phyloP scores from a whole-genome alignment of 2,888 invertebrate species.

The Apantesis nais region DNA sequence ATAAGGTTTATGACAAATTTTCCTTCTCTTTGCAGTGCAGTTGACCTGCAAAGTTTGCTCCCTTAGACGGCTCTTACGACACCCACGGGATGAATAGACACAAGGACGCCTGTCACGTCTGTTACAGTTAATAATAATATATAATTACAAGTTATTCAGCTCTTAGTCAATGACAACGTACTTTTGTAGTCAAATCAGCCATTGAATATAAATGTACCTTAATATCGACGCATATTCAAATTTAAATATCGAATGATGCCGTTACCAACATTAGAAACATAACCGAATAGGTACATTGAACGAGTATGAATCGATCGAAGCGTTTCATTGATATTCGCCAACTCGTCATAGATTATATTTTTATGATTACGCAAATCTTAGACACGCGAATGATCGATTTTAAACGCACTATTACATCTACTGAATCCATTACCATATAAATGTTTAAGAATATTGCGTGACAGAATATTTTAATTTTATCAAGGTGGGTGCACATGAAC shows the following conservation, averaged over 20 bases:
- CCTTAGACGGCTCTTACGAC: too few species aligned
- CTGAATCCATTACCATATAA: constrained; percentile 42
- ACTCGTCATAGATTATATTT: constrained; percentile 29
- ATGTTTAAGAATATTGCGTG: constrained; percentile 46
- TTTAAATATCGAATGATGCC: constrained; percentile 9
- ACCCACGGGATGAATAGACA: too few species aligned
- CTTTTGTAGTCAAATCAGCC: not conserved
- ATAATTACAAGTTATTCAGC: not conserved
- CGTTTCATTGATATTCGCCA: constrained; percentile 26
- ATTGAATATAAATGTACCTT: not conserved
- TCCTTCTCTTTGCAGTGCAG: too few species aligned
- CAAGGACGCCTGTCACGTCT: too few species aligned
- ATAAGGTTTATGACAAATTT: too few species aligned
- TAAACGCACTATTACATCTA: constrained; percentile 49
- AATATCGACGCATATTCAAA: not conserved
- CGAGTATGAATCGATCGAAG: constrained; percentile 42
- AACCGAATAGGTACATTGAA: constrained; percentile 26
- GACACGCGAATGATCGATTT: constrained; percentile 57
- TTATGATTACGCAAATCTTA: constrained; percentile 49
- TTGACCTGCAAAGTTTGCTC: too few species aligned
- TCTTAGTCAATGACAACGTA: not conserved
- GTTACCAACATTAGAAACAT: constrained; percentile 19
- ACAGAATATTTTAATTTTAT: constrained; percentile 36
- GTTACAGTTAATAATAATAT: not conserved
- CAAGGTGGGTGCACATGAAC: constrained; percentile 26